Evolutionary conservation across 2,797 vertebrate species (phyloP).

Genomic region (Sternarchorhynchus goeldii): DNA sequence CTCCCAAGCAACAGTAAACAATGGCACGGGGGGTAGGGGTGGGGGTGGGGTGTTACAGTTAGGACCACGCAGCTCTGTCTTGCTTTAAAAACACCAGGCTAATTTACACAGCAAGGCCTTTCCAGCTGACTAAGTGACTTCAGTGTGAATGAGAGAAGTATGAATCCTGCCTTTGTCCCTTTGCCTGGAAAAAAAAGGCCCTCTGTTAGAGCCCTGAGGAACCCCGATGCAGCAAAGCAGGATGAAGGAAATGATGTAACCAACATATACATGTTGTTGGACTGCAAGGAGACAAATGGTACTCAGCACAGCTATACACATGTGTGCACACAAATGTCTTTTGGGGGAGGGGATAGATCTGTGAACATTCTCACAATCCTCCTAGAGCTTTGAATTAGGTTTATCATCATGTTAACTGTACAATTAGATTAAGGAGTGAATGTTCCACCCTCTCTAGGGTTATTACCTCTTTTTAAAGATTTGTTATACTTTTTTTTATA

Average conservation of each 20-base stretch:
- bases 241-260: conserved; percentile 54
- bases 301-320: conserved; percentile 33
- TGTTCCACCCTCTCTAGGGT: neutral
- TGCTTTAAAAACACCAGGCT: conserved; percentile 32
- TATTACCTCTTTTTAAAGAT: neutral
- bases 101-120: conserved; percentile 36
- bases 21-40: conserved; percentile 4
- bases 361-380: neutral
- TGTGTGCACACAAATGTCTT: conserved; percentile 5
- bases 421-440: neutral
- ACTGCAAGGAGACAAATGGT: conserved; percentile 44
- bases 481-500: neutral
- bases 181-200: conserved; percentile 36
- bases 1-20: conserved; percentile 32
- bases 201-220: conserved; percentile 37
- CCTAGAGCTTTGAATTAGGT: neutral
- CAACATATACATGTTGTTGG: conserved; percentile 17
- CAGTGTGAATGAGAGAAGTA: conserved; percentile 17
- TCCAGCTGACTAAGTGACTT: conserved; percentile 51
- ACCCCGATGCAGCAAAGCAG: conserved; percentile 40
- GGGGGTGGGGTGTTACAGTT: conserved; percentile 10
- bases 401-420: conserved; percentile 1
- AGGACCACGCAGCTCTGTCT: conserved; percentile 22
- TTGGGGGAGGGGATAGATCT: neutral
- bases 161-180: conserved; percentile 40